These are phyloP conservation scores for Ophioninae sp. DNA, from an alignment of 2,888 invertebrate species.

Conservation along the genomic window DNA sequence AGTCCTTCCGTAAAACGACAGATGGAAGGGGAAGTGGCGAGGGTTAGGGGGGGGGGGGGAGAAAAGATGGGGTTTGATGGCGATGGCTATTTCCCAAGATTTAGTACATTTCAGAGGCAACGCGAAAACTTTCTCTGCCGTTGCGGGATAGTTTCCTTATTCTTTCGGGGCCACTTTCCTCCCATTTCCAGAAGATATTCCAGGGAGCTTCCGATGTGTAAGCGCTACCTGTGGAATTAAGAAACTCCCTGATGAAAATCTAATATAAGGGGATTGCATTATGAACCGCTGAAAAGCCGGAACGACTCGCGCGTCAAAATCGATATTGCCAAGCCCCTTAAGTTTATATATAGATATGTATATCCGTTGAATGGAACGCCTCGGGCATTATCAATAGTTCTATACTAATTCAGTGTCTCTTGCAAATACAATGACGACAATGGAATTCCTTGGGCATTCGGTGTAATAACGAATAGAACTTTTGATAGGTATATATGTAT, in stretches of 20 bases:
- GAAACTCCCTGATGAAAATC: conserved; percentile 51
- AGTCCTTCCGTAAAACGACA: conserved; percentile 33
- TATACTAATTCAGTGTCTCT: conserved; percentile 51
- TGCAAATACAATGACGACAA: conserved; percentile 54
- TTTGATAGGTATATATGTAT: conserved; percentile 14
- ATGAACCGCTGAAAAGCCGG: conserved; percentile 41
- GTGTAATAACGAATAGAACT: conserved; percentile 41
- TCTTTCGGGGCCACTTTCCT: neutral
- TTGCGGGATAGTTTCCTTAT: conserved; percentile 20
- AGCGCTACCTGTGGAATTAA: conserved; percentile 57
- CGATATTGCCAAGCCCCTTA: conserved; percentile 37
- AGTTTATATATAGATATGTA: neutral
- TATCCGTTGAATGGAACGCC: conserved; percentile 24
- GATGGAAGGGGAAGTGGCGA: too few relatives aligned
- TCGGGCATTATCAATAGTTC: conserved; percentile 37
- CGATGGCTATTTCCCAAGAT: conserved; percentile 56
- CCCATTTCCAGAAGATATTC: conserved; percentile 23
- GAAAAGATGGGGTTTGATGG: conserved; percentile 40
- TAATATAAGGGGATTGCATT: conserved; percentile 56
- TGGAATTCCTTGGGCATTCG: conserved; percentile 54
- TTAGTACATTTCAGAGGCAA: conserved; percentile 48
- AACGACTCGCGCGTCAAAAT: conserved; percentile 29
- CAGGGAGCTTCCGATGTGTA: conserved; percentile 4
- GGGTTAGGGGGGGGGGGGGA: too few relatives aligned
- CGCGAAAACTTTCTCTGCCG: conserved; percentile 10